Base-by-base conservation (phyloP, 2,888 invertebrate genomes). In the Tuta absoluta region DNA sequence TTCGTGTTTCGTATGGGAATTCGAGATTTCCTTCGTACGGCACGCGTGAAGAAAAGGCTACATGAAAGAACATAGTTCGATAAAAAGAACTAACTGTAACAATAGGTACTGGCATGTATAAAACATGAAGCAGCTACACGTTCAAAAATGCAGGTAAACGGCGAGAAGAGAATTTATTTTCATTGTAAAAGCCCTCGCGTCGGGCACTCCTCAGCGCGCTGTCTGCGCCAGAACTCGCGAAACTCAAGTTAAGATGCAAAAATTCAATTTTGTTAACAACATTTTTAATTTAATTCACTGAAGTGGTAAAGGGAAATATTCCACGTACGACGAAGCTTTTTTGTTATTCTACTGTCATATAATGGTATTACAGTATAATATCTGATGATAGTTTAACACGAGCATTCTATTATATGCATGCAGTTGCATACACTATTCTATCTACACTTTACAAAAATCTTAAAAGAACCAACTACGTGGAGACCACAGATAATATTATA, bases 271-370 rank as follows among this genome's bases (percentile, higher is more conserved):
- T 33, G 63, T 59, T 63, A 63, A 63, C 64, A 65, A 64, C 65
- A 64, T 67, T 67, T 67, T 67, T 66, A 66, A 67, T 67, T 66
- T 63, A 33, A 53, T 63, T n/a, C n/a, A 57, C 33, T 4, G 51
- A 14, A 53, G 51, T 53, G 58, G 38, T 21, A 21, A 59, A 57
- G 19, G 37, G 58, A 59, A 59, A 59, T 59, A 59, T 59, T 59
- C 17, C 37, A 59, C 37, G 58, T 58, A 17, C 58, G 21, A 14
- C 17, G 45, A 19, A 23, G 14, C 14, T n/a, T 41, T n/a, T 41
- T 41, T 41, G 11, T 45, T n/a, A 11, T 4, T n/a, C 17, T 45
- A 17, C 17, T 17, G 45, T 17, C 45, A 45, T 4, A 17, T n/a
- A 5, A 5, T 1, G 2, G 7, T n/a, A 45, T 11, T 45, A 41